Base-by-base conservation (phyloP, 2,888 invertebrate genomes). In the Clitarchus hookeri region DNA sequence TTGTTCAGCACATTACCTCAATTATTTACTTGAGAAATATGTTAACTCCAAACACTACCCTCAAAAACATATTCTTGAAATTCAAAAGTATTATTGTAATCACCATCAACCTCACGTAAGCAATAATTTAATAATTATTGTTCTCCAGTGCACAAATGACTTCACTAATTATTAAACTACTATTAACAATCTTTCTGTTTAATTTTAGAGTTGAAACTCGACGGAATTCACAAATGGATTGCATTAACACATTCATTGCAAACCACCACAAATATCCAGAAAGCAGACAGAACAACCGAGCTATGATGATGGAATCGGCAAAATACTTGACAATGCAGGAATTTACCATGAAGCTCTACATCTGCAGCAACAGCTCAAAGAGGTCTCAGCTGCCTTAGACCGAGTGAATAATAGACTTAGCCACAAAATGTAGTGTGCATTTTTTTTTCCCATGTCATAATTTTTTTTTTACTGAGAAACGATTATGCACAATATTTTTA, bases 101-200 rank as follows among this genome's bases (percentile, higher is more conserved):
- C 65, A 65, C 23, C 65, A 65, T 65, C 65, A 65, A 65, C 65
- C 65, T 65, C 65, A 65, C 65, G 65, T 65, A 65, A 65, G 65
- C 16, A 65, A 65, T 65, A 65, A 19, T 19, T 12, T 19, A 48
- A 48, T 48, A 48, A 48, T 48, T 48, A 48, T 48, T 48, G 48
- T 48, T 48, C 48, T 48, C 12, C 48, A 48, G 12, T 48, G 48
- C 48, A 48, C 48, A 48, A 12, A 48, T 9, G 48, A 48, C 48
- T 48, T 48, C 48, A 48, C 48, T 48, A 48, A 48, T 48, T 48
- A 48, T 9, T 9, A 6, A 9, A 48, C 48, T 48, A 48, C 12
- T 48, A 48, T 9, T 6, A 48, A 48, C 12, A 48, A 48, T 48
- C 48, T 48, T 48, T 48, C 48, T 48, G 48, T 48, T 48, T 48